phyloP scores from a whole-genome alignment of 2,797 vertebrate species.

The Coregonus ussuriensis region DNA sequence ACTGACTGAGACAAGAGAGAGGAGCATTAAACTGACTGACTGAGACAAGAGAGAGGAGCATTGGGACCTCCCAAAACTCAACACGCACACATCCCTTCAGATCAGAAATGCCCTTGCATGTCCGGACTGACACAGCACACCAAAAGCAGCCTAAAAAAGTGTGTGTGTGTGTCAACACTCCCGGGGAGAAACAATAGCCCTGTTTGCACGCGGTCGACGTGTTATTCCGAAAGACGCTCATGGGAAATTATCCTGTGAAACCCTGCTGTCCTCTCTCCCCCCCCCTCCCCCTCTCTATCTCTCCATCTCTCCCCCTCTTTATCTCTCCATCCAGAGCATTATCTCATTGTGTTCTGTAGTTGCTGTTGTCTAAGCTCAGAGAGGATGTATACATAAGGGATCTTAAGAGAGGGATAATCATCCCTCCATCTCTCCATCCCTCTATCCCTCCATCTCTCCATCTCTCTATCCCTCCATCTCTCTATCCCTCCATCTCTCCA shows the following conservation, averaged over 20 bases:
- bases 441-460: slow-evolving; percentile 1
- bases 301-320: background rate
- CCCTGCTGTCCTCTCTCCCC: slow-evolving; percentile 46
- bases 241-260: slow-evolving; percentile 65
- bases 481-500: slow-evolving; percentile 2
- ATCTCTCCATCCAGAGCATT: no score
- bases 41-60: no score
- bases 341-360: no score
- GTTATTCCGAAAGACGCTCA: slow-evolving; percentile 60
- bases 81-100: background rate
- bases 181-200: slow-evolving; percentile 47
- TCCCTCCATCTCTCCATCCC: slow-evolving; percentile 3
- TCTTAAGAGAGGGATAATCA: no score
- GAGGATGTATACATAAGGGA: no score
- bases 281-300: background rate
- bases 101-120: slow-evolving; percentile 44
- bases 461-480: slow-evolving; percentile 3
- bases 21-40: no score
- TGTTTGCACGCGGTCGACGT: slow-evolving; percentile 21
- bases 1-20: no score
- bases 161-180: slow-evolving; percentile 51
- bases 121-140: slow-evolving; percentile 37
- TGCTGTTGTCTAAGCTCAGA: no score
- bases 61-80: no score
- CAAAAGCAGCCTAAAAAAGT: background rate